Base-by-base conservation (phyloP, 2,888 invertebrate species). In the Eumacrocentrus americanus region DNA sequence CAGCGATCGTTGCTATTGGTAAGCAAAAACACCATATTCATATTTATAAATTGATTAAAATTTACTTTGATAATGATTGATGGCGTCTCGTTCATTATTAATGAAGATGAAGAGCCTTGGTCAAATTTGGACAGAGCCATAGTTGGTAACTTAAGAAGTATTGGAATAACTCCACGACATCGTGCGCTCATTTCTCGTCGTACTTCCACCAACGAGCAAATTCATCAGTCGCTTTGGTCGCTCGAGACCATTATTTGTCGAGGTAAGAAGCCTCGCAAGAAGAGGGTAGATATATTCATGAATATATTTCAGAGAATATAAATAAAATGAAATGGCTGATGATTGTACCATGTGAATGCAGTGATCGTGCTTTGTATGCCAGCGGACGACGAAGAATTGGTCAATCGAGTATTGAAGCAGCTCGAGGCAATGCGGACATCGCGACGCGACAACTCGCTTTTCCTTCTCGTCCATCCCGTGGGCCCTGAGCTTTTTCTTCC, bases 61-160 rank as follows among this genome's bases (percentile, higher is more conserved):
- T 48, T 35, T 34, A 6, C 16, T 34, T 47, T 18, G 4, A 46
- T 46, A 16, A 14, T 16, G n/a, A 3, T 11, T 9, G n/a, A 18
- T 44, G 3, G 25, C 4, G 42, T 18, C 50, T 50, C 18, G 14
- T 5, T 0, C 25, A 25, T 37, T 12, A 23, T 44, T n/a, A 3
- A 22, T 29, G 5, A 80, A 86, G 86, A 82, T 74, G 77, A 81
- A 52, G 84, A 85, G 55, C 84, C 84, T 76, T 86, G 86, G 85
- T 82, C 84, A 56, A 82, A 79, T 58, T 74, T 86, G 53, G 83
- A 84, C 14, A 83, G 84, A 67, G 79, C 81, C 20, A 72, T 86
- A 38, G 83, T 84, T 60, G 74, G 82, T 20, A 79, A 82, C 23
- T 78, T 86, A 63, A 79, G 85, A 60, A 82, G 81, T 60, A 74